phyloP scores from a whole-genome alignment of 2,113 vertebrate species.

The Corythoichthys haematopterus region DNA sequence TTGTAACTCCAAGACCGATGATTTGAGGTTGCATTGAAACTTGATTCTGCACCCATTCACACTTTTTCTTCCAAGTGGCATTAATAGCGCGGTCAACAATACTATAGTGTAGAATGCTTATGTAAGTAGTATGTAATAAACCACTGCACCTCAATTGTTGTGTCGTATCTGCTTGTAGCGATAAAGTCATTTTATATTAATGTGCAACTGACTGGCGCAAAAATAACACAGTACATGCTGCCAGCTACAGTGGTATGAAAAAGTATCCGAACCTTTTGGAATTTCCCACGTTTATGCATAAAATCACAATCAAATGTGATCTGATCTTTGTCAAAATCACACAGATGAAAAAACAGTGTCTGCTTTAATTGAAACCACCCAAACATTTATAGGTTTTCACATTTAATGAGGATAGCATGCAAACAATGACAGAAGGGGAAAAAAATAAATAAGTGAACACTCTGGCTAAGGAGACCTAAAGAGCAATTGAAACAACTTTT shows the following conservation, averaged over 20 bases:
- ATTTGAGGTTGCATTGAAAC: neutral
- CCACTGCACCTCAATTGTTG: neutral
- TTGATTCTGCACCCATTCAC: conserved; percentile 6
- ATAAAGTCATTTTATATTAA: neutral
- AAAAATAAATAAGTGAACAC: too few species aligned
- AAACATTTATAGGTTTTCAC: too few species aligned
- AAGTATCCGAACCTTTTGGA: too few species aligned
- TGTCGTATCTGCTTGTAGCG: neutral
- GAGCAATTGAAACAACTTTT: too few species aligned
- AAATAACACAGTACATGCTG: neutral
- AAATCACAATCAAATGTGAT: too few species aligned
- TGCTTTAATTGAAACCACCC: too few species aligned
- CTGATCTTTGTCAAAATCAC: too few species aligned
- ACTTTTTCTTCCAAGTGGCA: conserved; percentile 27
- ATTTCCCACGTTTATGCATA: too few species aligned
- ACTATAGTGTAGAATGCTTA: neutral
- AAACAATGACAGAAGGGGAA: too few species aligned
- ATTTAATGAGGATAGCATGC: too few species aligned
- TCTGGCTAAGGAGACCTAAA: too few species aligned
- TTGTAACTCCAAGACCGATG: neutral
- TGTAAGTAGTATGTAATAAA: neutral
- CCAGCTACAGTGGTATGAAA: neutral
- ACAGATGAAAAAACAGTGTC: too few species aligned
- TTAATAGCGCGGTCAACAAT: conserved; percentile 1
- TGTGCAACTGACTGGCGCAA: neutral